Conservation (phyloP, 2,888 invertebrate species). For the Cistogaster globosa region DNA sequence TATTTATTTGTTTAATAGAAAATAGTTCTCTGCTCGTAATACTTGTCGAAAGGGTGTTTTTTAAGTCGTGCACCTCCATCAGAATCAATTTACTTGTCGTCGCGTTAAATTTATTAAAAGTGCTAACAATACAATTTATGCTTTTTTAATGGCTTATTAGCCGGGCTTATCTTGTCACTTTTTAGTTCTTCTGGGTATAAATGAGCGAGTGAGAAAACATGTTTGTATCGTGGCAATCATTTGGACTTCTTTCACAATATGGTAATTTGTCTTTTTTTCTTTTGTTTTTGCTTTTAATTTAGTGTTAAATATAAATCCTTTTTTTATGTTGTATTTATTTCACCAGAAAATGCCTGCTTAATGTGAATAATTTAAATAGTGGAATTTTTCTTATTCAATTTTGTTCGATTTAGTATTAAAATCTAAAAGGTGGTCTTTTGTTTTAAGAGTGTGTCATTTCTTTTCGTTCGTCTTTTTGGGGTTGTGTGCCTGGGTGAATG, state of each 20-base stretch:
- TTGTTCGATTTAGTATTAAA: conserved; percentile 35
- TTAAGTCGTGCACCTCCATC: not conserved
- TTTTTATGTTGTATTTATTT: conserved; percentile 11
- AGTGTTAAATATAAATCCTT: conserved; percentile 44
- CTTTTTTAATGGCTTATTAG: conserved; percentile 81
- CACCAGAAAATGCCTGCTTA: conserved; percentile 6
- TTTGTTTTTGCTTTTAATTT: not conserved
- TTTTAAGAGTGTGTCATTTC: conserved; percentile 40
- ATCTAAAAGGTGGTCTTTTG: conserved; percentile 66
- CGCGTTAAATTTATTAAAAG: conserved; percentile 79
- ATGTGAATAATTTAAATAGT: conserved; percentile 34
- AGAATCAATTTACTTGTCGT: conserved; percentile 41
- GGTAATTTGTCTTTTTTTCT: conserved; percentile 2
- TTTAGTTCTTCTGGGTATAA: not conserved
- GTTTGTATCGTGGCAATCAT: conserved; percentile 6
- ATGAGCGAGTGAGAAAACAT: conserved; percentile 15
- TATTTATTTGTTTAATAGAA: too few species aligned
- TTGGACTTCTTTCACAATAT: not conserved
- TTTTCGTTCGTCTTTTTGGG: not conserved
- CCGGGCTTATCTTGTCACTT: conserved; percentile 79
- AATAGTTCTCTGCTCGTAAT: not conserved
- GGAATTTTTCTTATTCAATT: conserved; percentile 37
- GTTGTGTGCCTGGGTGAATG: conserved; percentile 15
- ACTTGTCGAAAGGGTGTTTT: not conserved
- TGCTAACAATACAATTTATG: conserved; percentile 82